phyloP scores from a whole-genome alignment of 2,888 invertebrate genomes.

The Stenotaenia linearis region DNA sequence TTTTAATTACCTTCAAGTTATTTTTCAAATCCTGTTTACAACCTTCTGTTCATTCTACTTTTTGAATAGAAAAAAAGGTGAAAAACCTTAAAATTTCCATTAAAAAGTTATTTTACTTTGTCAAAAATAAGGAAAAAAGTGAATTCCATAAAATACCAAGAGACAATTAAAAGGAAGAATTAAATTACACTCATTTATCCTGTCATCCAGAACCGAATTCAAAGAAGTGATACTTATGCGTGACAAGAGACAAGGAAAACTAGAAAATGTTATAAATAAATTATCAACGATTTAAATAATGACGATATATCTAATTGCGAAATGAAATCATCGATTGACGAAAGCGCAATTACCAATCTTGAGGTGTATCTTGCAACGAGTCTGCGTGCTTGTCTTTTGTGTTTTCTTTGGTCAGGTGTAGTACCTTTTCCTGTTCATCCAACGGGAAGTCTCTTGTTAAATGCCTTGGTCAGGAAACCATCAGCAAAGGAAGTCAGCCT shows the following conservation, averaged over 20 bases:
- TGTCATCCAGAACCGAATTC: neutral
- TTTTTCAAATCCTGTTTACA: neutral
- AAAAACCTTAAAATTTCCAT: no score
- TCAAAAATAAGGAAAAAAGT: neutral
- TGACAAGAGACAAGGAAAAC: neutral
- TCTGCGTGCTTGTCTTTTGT: constrained; percentile 6
- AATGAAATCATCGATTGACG: neutral
- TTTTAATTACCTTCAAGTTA: neutral
- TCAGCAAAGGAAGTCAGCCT: constrained; percentile 16
- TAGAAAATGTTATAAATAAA: neutral
- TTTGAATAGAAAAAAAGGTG: neutral
- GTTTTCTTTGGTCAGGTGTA: constrained; percentile 26
- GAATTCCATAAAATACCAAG: neutral
- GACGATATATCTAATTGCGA: neutral
- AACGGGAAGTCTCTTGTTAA: constrained; percentile 26
- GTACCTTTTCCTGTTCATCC: constrained; percentile 24
- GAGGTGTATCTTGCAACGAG: constrained; percentile 4
- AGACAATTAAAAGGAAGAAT: constrained; percentile 18
- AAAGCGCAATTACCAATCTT: neutral
- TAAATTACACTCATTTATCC: constrained; percentile 20
- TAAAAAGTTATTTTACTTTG: no score
- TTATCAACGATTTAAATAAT: neutral
- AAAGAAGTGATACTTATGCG: constrained; percentile 11
- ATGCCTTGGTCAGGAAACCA: neutral
- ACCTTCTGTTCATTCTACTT: neutral